Evolutionary conservation across 2,888 invertebrate species (phyloP), one percentile per base, ranked within the genome.

Genomic region (Volucella bombylans): DNA sequence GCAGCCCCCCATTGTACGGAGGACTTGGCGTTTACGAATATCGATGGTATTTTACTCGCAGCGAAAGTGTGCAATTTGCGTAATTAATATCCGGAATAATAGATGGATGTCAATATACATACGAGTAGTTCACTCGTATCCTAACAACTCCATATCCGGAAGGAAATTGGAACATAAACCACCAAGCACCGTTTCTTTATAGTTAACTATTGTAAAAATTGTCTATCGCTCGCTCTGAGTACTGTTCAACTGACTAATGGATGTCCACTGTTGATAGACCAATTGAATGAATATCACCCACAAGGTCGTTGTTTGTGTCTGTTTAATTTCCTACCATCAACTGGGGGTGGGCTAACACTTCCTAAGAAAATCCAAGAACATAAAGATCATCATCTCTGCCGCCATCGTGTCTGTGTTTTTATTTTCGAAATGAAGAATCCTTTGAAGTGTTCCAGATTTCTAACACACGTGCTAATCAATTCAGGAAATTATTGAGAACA

Each of bases 81-180:
- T 87, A 88, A 89, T 88, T 89, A 88, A 89, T 88, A 89, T 88
- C 89, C 88, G 88, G 87, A 82, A 55, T 72, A 67, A 82, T 62
- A 41, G 50, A 79, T 64, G 55, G 45, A 50, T 79, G 79, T 64
- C 78, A 73, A 82, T 79, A 82, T 78, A 68, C 65, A 61, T 41
- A 74, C 6, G 18, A 6, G 31, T 57, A 71, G 82, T 77, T 77
- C 54, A 52, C n/a, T 45, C 15, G 54, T 64, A 64, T 38, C 54
- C 38, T 73, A 31, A 55, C 52, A 45, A 59, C 49, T 67, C 10
- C 61, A 71, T 54, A 77, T 77, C 77, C 77, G 82, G 59, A 64
- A 82, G 81, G 77, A 82, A 77, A 82, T 76, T 69, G 59, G 18
- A 68, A 80, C 59, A 62, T 31, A 31, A 31, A 6, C 31, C 31